Percentiles rank a stretch among this genome's conserved stretches.
Conservation (phyloP, 2,888 invertebrate species). For the Caenorhabditis drosophilae region DNA sequence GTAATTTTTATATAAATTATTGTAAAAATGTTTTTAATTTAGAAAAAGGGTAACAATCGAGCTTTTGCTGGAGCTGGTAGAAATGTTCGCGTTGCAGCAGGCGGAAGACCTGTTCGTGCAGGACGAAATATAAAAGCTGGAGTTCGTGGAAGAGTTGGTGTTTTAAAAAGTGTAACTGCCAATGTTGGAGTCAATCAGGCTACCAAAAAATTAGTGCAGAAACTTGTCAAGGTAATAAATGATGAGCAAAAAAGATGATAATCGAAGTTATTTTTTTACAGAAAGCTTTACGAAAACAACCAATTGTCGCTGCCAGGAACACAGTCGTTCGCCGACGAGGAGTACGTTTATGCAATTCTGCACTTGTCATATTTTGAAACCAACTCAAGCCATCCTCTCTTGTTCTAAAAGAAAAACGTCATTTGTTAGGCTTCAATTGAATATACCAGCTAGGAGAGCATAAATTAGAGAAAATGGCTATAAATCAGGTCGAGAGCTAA, state of each 20-base stretch:
- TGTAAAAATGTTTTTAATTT: neutral
- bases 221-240: constrained; percentile 33
- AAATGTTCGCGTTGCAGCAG: constrained; percentile 7
- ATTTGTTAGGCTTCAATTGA: neutral
- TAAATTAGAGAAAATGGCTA: constrained; percentile 14
- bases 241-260: too few species aligned
- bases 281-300: constrained; percentile 37
- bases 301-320: constrained; percentile 11
- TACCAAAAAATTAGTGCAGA: constrained; percentile 33
- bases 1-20: neutral
- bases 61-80: constrained; percentile 12
- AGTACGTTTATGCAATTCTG: constrained; percentile 27
- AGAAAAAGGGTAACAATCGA: constrained; percentile 7
- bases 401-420: neutral
- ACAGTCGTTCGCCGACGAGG: constrained; percentile 26
- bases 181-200: constrained; percentile 8
- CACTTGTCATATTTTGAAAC: neutral
- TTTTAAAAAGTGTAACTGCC: constrained; percentile 11
- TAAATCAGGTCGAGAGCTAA: constrained; percentile 36
- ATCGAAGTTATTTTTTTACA: constrained; percentile 10
- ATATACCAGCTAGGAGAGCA: neutral
- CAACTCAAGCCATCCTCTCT: too few species aligned
- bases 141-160: constrained; percentile 5
- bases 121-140: constrained; percentile 3
- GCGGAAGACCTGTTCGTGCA: neutral